A percentile compares a stretch with the other conserved stretches of the same genome.
These are phyloP conservation scores for Anolis apletophallus DNA, from an alignment of 2,797 vertebrate genomes.

Conservation along the genomic window DNA sequence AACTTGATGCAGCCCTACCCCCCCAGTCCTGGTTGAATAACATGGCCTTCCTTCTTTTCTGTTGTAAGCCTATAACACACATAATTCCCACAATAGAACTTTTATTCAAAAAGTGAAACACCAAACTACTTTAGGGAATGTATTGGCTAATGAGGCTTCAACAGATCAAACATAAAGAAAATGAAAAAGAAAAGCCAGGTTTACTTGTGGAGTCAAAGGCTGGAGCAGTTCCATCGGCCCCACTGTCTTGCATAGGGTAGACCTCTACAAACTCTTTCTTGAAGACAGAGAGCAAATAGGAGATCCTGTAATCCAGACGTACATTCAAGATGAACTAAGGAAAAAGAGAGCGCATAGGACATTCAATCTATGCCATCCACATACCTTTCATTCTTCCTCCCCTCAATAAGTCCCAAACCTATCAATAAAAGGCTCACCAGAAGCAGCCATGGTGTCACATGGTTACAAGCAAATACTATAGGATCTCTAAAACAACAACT, in stretches of 20 bases:
- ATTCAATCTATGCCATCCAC: not conserved
- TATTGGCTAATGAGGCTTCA: not conserved
- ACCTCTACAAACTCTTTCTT: slow-evolving; percentile 98
- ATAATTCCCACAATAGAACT: not conserved
- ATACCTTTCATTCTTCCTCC: not conserved
- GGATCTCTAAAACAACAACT: fast-evolving
- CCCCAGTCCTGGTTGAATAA: not conserved
- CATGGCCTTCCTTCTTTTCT: not conserved
- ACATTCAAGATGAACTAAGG: slow-evolving; percentile 89
- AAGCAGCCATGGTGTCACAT: not conserved
- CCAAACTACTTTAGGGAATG: not conserved
- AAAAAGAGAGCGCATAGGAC: not conserved
- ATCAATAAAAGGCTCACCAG: not conserved
- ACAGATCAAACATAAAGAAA: not conserved
- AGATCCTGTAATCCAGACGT: slow-evolving; percentile 93
- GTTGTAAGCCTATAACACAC: not conserved
- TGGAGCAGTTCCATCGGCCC: slow-evolving; percentile 89
- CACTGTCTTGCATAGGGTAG: slow-evolving; percentile 90
- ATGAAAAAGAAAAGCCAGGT: slow-evolving; percentile 28
- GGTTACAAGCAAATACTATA: not conserved
- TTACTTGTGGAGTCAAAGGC: slow-evolving; percentile 87
- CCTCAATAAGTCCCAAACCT: not conserved
- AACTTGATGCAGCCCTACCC: not conserved
- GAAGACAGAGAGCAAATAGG: slow-evolving; percentile 96
- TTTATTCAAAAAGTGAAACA: not conserved